A percentile compares a stretch with the other conserved stretches of the same genome.
phyloP scores from a whole-genome alignment of 2,113 vertebrate species.

The Gadus macrocephalus region DNA sequence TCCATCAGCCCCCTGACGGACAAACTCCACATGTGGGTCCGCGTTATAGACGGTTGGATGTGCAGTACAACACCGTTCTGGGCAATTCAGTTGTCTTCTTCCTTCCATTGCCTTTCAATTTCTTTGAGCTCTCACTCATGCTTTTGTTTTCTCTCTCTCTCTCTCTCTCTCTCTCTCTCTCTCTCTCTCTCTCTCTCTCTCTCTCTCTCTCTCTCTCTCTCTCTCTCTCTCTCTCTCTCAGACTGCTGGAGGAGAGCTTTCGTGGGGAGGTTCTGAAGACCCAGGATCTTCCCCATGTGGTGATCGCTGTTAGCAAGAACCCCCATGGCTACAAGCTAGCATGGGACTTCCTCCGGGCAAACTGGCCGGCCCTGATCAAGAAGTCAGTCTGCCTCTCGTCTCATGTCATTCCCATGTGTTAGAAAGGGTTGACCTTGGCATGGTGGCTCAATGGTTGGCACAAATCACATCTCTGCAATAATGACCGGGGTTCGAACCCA shows the following conservation, averaged over 20 bases:
- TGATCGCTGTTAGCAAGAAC: conserved; percentile 73
- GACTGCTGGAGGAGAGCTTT: conserved; percentile 85
- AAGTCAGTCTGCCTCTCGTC: conserved; percentile 74
- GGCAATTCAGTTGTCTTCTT: background rate
- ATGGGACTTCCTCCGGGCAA: conserved; percentile 81
- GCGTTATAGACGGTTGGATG: background rate
- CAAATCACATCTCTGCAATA: no score
- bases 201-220: background rate
- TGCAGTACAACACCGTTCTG: no score
- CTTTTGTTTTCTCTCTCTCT: background rate
- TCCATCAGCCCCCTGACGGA: conserved; percentile 64
- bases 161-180: background rate
- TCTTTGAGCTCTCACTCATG: no score
- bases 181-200: background rate
- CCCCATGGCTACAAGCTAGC: conserved; percentile 75
- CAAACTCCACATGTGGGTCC: conserved; percentile 77
- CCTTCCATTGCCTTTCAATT: no score
- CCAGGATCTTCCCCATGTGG: conserved; percentile 80
- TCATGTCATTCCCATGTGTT: no score
- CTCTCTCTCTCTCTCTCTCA: conserved; percentile 36
- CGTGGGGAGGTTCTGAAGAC: conserved; percentile 80
- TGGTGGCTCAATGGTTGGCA: no score
- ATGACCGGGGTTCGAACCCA: no score
- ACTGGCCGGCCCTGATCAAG: conserved; percentile 80
- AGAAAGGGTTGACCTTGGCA: no score